Percentiles rank a stretch among this genome's conserved stretches.
These are phyloP conservation scores for Agrypnus murinus DNA, from an alignment of 2,888 invertebrate species.

Conservation along the genomic window DNA sequence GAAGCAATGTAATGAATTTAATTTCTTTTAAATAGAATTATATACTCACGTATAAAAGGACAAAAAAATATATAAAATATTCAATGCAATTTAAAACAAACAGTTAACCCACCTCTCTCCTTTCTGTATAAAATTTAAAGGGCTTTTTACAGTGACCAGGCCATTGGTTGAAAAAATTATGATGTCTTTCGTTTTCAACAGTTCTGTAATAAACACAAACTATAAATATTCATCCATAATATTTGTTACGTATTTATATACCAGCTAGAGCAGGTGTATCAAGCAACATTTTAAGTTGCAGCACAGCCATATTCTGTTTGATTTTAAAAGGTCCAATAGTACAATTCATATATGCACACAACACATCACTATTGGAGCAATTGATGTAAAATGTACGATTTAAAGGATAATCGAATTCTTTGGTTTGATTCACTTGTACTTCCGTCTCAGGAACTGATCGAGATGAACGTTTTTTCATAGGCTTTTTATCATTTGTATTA, in stretches of 20 bases:
- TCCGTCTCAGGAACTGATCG: not conserved
- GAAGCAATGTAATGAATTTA: no score
- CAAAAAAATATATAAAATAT: no score
- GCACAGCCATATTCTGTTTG: conserved; percentile 63
- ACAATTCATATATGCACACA: conserved; percentile 67
- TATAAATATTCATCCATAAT: no score
- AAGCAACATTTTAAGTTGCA: conserved; percentile 66
- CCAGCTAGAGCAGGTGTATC: conserved; percentile 64
- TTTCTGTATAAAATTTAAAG: conserved; percentile 61
- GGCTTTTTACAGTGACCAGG: conserved; percentile 59
- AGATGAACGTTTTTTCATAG: not conserved
- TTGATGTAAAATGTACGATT: conserved; percentile 66
- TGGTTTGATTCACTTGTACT: not conserved
- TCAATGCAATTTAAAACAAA: no score
- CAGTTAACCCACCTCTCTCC: conserved; percentile 52
- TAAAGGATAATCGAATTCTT: conserved; percentile 37
- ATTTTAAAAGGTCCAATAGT: conserved; percentile 65
- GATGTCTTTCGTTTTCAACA: conserved; percentile 65
- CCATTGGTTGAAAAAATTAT: conserved; percentile 67
- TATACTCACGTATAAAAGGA: no score
- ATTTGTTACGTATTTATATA: no score
- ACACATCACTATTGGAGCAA: conserved; percentile 63
- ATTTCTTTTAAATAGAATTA: no score
- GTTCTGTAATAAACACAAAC: conserved; percentile 58
- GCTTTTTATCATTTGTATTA: not conserved